Evolutionary conservation across 2,888 invertebrate species (phyloP), one percentile per base, ranked within the genome.

Genomic region (Himalopsyche tibetana): DNA sequence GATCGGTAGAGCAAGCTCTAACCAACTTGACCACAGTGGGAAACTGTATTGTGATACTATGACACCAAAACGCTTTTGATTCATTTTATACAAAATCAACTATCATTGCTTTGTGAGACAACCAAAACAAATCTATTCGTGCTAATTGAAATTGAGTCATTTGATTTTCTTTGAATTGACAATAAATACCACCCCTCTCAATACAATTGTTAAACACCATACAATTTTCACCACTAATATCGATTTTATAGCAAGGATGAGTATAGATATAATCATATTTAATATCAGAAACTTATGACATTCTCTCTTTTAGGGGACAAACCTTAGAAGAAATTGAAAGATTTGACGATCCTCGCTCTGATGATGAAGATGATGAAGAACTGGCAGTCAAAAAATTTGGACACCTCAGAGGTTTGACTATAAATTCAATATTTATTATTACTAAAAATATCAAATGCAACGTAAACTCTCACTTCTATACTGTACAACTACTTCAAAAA

Each of bases 251-350:
- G 45, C 4, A 81, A 17, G 6, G 19, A 28, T 19, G 15, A 28
- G 63, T 28, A 45, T 82, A 12, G 40, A 38, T 19, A 42, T 17
- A 19, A 2, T 56, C 51, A 83, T 83, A 63, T 83, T 80, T 56
- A 38, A 51, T 36, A 51, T 15, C 15, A 15, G 15, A 51, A 12
- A 51, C 15, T 15, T 12, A 51, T 15, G 51, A 9, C 9, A 9
- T 45, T 45, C 2, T 45, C 9, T 6, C 12, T 90, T 91, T 17
- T 91, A 94, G 95, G 90, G 99, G 99, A 0, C 97, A 98, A 92
- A 95, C 97, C 0, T 92, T 99, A 19, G 96, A 96, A 89, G 97
- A 98, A 91, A 96, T 98, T 89, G 98, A 99, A 91, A 97, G 97
- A 90, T 98, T 98, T 92, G 98, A 98, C 90, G 96, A 97, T 90